A percentile compares a stretch with the other conserved stretches of the same genome.
phyloP scores from a whole-genome alignment of 2,797 vertebrate genomes.

The Alosa sapidissima region DNA sequence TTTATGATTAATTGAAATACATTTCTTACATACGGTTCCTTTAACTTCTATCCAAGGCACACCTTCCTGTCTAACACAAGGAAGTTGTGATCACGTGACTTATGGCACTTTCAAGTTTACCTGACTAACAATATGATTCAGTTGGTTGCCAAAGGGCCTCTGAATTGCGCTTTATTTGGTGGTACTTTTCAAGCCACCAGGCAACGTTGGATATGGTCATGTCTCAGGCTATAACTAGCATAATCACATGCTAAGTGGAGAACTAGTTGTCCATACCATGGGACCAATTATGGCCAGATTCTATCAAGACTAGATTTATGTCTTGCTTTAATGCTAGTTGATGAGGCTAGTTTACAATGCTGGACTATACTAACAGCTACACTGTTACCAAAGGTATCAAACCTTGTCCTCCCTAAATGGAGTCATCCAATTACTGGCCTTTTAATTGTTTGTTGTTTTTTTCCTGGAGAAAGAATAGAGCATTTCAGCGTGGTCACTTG shows the following conservation, averaged over 20 bases:
- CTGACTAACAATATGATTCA: not conserved
- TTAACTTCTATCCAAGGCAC: not conserved
- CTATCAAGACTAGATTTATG: not conserved
- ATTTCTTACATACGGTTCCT: too few species aligned
- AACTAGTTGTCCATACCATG: not conserved
- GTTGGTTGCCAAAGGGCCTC: not conserved
- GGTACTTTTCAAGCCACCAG: not conserved
- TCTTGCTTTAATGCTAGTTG: not conserved
- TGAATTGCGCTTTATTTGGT: not conserved
- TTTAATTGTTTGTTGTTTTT: too few species aligned
- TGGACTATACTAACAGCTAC: not conserved
- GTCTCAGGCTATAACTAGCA: not conserved
- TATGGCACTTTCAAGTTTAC: not conserved
- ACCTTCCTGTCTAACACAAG: not conserved
- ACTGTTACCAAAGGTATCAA: too few species aligned
- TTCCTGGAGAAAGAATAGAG: slow-evolving; percentile 4
- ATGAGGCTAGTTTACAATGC: not conserved
- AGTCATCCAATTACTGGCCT: not conserved
- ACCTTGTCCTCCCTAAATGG: not conserved
- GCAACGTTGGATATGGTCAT: not conserved
- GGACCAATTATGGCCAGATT: not conserved
- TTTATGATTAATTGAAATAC: too few species aligned
- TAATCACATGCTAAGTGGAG: not conserved
- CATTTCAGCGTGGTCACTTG: not conserved
- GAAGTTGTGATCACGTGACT: too few species aligned